Evolutionary conservation across 1,140 invertebrate species (phyloP).

Genomic region (Meteorus sp.): DNA sequence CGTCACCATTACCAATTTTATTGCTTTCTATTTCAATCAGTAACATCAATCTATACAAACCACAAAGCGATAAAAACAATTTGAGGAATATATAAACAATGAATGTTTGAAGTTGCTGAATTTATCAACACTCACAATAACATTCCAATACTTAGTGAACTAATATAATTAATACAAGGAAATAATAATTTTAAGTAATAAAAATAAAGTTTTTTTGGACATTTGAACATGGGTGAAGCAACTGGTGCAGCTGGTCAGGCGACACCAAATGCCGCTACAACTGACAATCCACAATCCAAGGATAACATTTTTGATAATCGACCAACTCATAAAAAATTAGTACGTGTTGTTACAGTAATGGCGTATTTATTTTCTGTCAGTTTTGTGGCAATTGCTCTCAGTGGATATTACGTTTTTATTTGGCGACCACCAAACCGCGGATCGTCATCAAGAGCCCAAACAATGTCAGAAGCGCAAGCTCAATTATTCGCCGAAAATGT

Average conservation of each 20-base stretch:
- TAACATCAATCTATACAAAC: background rate
- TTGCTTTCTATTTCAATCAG: background rate
- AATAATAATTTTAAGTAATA: too few species aligned
- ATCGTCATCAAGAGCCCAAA: background rate
- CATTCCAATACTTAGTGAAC: too few species aligned
- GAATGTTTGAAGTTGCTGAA: too few species aligned
- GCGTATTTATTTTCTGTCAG: slow-evolving; percentile 81
- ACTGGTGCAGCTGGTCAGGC: background rate
- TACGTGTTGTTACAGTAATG: slow-evolving; percentile 76
- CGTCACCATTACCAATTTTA: background rate
- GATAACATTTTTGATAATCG: slow-evolving; percentile 2
- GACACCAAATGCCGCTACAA: background rate
- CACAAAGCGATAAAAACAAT: background rate
- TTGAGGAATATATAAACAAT: too few species aligned
- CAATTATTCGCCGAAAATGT: too few species aligned
- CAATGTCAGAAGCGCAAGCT: background rate
- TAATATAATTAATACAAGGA: too few species aligned
- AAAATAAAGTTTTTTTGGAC: background rate
- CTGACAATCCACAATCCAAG: background rate
- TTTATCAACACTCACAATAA: too few species aligned
- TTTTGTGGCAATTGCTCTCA: slow-evolving; percentile 75
- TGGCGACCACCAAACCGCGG: slow-evolving; percentile 70
- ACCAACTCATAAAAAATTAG: slow-evolving; percentile 58
- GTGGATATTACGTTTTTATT: slow-evolving; percentile 81
- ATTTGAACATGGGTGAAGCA: background rate